Conservation (phyloP, 2,888 invertebrate species). For the Erebia aethiops region DNA sequence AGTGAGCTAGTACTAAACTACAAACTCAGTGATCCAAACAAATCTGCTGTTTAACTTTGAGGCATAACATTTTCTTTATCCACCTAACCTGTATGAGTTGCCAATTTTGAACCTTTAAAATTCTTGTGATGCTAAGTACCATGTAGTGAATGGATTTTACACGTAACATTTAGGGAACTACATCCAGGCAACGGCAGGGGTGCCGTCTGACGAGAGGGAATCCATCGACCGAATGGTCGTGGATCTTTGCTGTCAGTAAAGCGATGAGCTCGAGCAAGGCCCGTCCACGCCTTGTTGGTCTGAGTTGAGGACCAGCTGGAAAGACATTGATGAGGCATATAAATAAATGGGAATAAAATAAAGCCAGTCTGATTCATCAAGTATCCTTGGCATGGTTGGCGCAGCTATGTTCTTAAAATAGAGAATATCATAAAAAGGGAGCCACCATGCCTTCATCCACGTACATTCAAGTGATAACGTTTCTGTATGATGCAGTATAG, state of each 20-base stretch:
- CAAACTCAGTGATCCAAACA: neutral
- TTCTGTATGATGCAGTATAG: too few relatives aligned
- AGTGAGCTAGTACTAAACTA: too few relatives aligned
- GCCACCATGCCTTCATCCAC: too few relatives aligned
- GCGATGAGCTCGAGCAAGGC: constrained; percentile 75
- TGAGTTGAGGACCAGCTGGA: constrained; percentile 66
- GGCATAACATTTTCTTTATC: too few relatives aligned
- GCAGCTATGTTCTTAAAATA: too few relatives aligned
- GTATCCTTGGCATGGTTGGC: too few relatives aligned
- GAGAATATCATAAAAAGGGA: too few relatives aligned
- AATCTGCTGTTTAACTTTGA: neutral
- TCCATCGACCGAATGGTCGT: constrained; percentile 66
- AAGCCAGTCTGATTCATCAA: too few relatives aligned
- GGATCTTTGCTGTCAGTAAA: constrained; percentile 75
- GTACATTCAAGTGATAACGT: too few relatives aligned
- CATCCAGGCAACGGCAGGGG: constrained; percentile 77
- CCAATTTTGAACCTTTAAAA: neutral
- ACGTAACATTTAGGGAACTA: constrained; percentile 46
- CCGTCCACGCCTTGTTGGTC: constrained; percentile 76
- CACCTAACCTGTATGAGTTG: neutral
- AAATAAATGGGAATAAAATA: neutral
- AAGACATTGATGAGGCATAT: constrained; percentile 27
- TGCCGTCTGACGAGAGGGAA: constrained; percentile 70
- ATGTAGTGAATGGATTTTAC: constrained; percentile 1
- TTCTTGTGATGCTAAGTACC: neutral